Evolutionary conservation across 2,113 vertebrate genomes (phyloP), one percentile per base, ranked within the genome.

Genomic region (Mastomys natalensis): DNA sequence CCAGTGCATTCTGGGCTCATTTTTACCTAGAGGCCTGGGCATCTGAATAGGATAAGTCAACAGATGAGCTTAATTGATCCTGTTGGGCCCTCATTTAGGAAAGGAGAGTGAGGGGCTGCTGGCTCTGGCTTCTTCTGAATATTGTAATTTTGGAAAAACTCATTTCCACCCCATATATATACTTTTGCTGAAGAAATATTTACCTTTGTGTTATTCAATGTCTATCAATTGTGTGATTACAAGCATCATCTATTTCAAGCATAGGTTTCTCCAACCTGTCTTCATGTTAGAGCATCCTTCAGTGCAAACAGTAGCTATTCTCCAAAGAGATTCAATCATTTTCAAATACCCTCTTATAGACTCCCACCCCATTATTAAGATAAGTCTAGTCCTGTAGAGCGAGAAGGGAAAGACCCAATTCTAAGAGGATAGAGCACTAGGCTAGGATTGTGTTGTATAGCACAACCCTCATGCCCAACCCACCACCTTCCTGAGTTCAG

Each of bases 11-110:
- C 68, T 21, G n/a, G 88, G 85, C 40, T 78, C 43, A 11, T 55
- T 29, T 90, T 84, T 89, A 82, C 45, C 68, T 89, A 15, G n/a
- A 89, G 24, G 37, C 87, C 93, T 74, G 40, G 53, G 87, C 74
- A 87, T 93, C 92, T 94, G 48, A 96, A 92, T 91, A 66, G 92
- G 82, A 78, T 58, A 55, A 91, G 80, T 95, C 90, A 91, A 94
- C 93, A 96, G 90, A 93, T 88, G 87, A 92, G 51, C 89, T 94
- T 97, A 97, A 96, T 95, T 96, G 91, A 97, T 94, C 84, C 95
- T 95, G 74, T 72, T 81, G 92, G 92, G 87, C 74, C 51, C 72
- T 95, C 70, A 64, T 86, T 96, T 93, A 80, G 16, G n/a, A 43
- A 90, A 82, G 68, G 84, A 58, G 12, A 5, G 26, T 9, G 43